Evolutionary conservation across 2,113 vertebrate species (phyloP).

Genomic region (Muntiacus muntjak): DNA sequence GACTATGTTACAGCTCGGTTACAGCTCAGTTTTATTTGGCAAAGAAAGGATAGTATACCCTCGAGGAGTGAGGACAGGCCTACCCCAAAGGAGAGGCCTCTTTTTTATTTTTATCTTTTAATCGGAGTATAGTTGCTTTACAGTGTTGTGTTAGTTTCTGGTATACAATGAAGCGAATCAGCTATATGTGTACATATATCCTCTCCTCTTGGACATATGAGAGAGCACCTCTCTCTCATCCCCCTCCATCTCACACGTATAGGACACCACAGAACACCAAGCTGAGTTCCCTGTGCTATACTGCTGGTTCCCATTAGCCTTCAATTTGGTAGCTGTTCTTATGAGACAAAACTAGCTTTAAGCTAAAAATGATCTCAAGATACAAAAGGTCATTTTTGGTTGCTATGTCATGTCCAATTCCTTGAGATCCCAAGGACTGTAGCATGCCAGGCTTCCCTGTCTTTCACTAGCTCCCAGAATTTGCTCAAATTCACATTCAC

Average conservation of each 20-base stretch:
- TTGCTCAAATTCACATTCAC: neutral
- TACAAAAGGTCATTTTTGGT: neutral
- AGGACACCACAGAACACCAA: neutral
- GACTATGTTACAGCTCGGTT: neutral
- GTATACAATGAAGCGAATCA: neutral
- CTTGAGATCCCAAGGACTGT: neutral
- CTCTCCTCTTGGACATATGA: neutral
- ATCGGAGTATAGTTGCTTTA: neutral
- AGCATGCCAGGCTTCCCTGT: neutral
- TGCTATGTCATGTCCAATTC: neutral
- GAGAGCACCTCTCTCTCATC: neutral
- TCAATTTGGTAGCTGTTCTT: neutral
- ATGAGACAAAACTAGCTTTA: neutral
- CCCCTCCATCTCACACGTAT: neutral
- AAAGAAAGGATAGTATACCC: neutral
- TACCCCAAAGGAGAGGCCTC: neutral
- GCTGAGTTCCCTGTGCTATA: neutral
- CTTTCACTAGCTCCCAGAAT: neutral
- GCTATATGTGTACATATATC: neutral
- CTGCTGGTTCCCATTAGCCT: neutral
- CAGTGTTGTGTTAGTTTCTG: neutral
- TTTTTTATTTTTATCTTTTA: neutral
- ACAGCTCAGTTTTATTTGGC: neutral
- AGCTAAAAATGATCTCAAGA: neutral
- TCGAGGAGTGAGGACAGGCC: neutral